Evolutionary conservation across 2,113 vertebrate species (phyloP).

Genomic region (Nematolebias whitei): DNA sequence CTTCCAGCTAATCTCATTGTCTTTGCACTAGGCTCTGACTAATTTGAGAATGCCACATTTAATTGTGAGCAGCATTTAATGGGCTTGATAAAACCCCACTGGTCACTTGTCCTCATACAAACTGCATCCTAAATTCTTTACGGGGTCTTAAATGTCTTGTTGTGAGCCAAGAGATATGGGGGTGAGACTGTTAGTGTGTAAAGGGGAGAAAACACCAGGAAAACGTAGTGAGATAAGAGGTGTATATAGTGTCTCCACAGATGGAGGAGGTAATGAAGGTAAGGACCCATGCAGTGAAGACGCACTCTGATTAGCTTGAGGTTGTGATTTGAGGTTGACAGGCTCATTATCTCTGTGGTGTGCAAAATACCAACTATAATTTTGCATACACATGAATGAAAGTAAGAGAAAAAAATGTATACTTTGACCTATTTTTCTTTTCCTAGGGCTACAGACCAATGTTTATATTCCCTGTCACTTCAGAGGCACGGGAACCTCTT

Average conservation of each 20-base stretch:
- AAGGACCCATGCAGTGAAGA: background rate
- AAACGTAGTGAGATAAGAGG: constrained; percentile 8
- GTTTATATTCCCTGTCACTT: constrained; percentile 44
- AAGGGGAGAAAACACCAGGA: background rate
- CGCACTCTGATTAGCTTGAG: constrained; percentile 25
- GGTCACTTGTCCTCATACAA: constrained; percentile 69
- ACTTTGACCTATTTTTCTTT: constrained; percentile 9
- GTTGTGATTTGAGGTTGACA: constrained; percentile 37
- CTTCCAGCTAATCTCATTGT: constrained; percentile 56
- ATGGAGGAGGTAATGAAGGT: constrained; percentile 22
- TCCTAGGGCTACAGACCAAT: constrained; percentile 38
- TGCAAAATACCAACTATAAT: constrained; percentile 29
- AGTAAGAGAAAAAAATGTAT: background rate
- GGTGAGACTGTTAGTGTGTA: constrained; percentile 1
- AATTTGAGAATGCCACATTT: constrained; percentile 67
- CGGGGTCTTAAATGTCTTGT: constrained; percentile 69
- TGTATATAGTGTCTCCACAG: background rate
- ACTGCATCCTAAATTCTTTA: constrained; percentile 72
- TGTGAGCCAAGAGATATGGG: constrained; percentile 40
- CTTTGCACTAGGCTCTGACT: constrained; percentile 51
- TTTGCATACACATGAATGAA: background rate
- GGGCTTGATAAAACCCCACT: constrained; percentile 70
- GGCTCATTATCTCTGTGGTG: constrained; percentile 17
- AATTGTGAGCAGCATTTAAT: constrained; percentile 70
- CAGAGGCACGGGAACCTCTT: constrained; percentile 29